Evolutionary conservation across 1,140 invertebrate genomes (phyloP), one percentile per base, ranked within the genome.

Genomic region (Heliconius nattereri): DNA sequence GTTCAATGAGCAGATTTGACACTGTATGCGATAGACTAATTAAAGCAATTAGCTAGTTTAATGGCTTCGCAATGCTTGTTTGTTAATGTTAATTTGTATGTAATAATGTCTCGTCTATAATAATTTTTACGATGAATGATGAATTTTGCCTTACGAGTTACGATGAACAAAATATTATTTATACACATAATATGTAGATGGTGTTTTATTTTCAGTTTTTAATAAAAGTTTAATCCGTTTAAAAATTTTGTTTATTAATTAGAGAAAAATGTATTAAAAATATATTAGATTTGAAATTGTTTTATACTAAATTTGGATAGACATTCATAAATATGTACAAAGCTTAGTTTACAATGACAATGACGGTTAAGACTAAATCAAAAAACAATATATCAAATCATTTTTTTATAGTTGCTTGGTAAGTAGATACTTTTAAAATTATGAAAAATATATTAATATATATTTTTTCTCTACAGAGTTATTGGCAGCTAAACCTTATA

Each of bases 21-120:
- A 40, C 9, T 40, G 9, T 99, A 32, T 96, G 97, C 88, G 97
- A 98, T 86, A 96, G 98, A 91, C 95, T 99, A 52, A 94, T 98
- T 75, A 97, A 98, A 92, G 98, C 98, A 54, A 99, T 99, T 83
- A 97, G 97, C 87, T 98, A 98, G 89, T 97, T 97, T 2, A 97
- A 98, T 95, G 97, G 97, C 74, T 98, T 98, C 89, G 97, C 97
- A 78, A 97, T 98, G 97, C 95, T 98, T 91, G 0, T 32, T 98
- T 13, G 40, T 11, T 45, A 45, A 45, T 5, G 40, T 13, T 45
- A 45, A 0, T 13, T 13, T 45, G 11, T 45, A 71, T 71, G 29
- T 32, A 32, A 23, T 35, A 35, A 35, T 35, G 32, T 35, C 0
- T 35, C 6, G 32, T 35, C 32, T 35, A 35, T 35, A 35, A 35